Percentiles rank a stretch among this genome's conserved stretches.
phyloP scores from a whole-genome alignment of 2,797 vertebrate species.

The Scomberomorus guttatus region DNA sequence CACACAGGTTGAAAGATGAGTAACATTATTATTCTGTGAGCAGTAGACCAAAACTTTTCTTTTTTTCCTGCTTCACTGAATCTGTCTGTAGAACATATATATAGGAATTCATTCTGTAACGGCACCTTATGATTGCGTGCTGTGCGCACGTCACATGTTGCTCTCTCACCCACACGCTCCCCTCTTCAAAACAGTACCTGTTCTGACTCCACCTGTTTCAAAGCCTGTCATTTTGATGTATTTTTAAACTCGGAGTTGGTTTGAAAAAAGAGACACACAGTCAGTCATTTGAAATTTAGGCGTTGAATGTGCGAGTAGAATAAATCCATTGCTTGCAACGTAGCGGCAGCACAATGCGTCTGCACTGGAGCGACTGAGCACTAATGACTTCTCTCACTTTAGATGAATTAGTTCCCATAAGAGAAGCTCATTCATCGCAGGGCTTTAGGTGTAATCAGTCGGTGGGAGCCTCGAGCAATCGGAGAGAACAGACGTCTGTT shows the following conservation, averaged over 20 bases:
- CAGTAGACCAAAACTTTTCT: slow-evolving; percentile 37
- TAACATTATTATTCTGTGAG: slow-evolving; percentile 62
- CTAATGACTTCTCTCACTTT: slow-evolving; percentile 28
- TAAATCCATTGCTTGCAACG: background rate
- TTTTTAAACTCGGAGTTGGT: slow-evolving; percentile 64
- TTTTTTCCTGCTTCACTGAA: slow-evolving; percentile 19
- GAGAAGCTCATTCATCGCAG: slow-evolving; percentile 32
- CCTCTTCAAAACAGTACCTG: slow-evolving; percentile 47
- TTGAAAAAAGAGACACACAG: slow-evolving; percentile 3
- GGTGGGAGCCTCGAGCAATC: slow-evolving; percentile 28
- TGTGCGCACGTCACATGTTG: slow-evolving; percentile 51
- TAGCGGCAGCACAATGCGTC: slow-evolving; percentile 18
- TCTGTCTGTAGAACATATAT: slow-evolving; percentile 41
- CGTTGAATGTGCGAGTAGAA: slow-evolving; percentile 14
- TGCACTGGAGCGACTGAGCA: slow-evolving; percentile 9
- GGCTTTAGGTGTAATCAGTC: slow-evolving; percentile 40
- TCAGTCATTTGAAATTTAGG: slow-evolving; percentile 29
- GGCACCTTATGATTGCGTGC: slow-evolving; percentile 48
- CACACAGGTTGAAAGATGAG: slow-evolving; percentile 51
- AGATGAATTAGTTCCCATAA: slow-evolving; percentile 14
- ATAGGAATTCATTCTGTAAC: slow-evolving; percentile 27
- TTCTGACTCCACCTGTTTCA: slow-evolving; percentile 53
- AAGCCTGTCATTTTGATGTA: slow-evolving; percentile 57
- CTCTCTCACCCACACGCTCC: slow-evolving; percentile 46
- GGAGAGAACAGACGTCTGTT: slow-evolving; percentile 6